Percentiles rank a stretch among this genome's conserved stretches.
These are phyloP conservation scores for Gobionotothen gibberifrons DNA, from an alignment of 2,797 vertebrate genomes.

Conservation along the genomic window DNA sequence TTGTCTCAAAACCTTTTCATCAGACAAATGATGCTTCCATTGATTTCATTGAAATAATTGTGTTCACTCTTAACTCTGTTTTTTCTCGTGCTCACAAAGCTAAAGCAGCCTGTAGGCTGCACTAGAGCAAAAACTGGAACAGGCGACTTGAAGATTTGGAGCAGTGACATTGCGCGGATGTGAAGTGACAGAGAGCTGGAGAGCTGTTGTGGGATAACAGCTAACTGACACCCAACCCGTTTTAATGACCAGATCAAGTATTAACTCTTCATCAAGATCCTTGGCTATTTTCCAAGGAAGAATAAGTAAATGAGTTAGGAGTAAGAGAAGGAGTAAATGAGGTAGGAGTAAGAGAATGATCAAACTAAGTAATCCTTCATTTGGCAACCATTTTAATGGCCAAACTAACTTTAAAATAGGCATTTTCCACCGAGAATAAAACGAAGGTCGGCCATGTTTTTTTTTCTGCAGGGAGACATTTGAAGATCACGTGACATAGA, in stretches of 20 bases:
- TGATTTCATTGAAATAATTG: background rate
- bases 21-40: slow-evolving; percentile 14
- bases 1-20: background rate
- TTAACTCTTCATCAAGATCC: slow-evolving; percentile 74
- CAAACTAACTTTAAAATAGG: too few relatives aligned
- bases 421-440: too few relatives aligned
- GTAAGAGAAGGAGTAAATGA: background rate
- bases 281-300: slow-evolving; percentile 67
- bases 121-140: slow-evolving; percentile 42
- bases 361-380: background rate
- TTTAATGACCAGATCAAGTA: slow-evolving; percentile 76
- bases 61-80: background rate
- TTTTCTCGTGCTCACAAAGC: slow-evolving; percentile 5
- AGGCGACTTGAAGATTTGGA: slow-evolving; percentile 74
- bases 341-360: background rate
- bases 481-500: too few relatives aligned
- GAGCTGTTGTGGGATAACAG: slow-evolving; percentile 88
- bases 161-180: slow-evolving; percentile 76
- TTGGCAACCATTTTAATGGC: too few relatives aligned
- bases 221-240: slow-evolving; percentile 87
- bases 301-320: slow-evolving; percentile 4
- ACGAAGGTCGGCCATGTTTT: too few relatives aligned
- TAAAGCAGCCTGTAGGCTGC: slow-evolving; percentile 19
- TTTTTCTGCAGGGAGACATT: too few relatives aligned
- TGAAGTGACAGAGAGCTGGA: slow-evolving; percentile 92